phyloP scores from a whole-genome alignment of 2,797 vertebrate species.

The Diplodus puntazzo region DNA sequence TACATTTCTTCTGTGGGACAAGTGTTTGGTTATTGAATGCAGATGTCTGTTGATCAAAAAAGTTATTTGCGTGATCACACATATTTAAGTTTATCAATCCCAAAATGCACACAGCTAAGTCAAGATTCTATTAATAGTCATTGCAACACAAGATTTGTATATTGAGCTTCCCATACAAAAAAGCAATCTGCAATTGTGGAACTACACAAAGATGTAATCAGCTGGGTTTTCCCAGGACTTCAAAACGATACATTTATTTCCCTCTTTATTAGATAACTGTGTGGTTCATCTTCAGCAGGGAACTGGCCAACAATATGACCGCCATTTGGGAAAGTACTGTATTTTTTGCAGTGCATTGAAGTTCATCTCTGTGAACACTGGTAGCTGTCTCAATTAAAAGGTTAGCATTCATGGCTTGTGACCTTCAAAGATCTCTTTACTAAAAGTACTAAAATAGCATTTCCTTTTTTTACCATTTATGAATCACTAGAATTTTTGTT shows the following conservation, averaged over 20 bases:
- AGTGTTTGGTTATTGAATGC: not conserved
- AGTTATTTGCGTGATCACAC: not conserved
- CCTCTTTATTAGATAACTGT: not conserved
- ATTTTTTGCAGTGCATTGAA: not conserved
- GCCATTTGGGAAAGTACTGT: not conserved
- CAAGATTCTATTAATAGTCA: too few species aligned
- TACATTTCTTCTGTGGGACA: not conserved
- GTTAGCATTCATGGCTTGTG: not conserved
- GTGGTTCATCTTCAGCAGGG: not conserved
- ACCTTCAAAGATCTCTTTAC: not conserved
- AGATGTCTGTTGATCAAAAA: not conserved
- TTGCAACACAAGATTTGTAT: not conserved
- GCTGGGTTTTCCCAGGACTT: not conserved
- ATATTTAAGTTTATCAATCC: not conserved
- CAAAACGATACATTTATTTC: not conserved
- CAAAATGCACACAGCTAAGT: not conserved
- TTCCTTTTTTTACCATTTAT: constrained; percentile 15
- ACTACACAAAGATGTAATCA: not conserved
- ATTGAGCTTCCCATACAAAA: too few species aligned
- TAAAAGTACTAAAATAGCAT: not conserved
- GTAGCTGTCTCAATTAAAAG: constrained; percentile 2
- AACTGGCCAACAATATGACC: not conserved
- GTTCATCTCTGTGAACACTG: not conserved
- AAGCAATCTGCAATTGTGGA: not conserved
- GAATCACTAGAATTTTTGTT: not conserved